A percentile compares a stretch with the other conserved stretches of the same genome.
phyloP scores from a whole-genome alignment of 2,113 vertebrate species.

The Microcebus jonahi region DNA sequence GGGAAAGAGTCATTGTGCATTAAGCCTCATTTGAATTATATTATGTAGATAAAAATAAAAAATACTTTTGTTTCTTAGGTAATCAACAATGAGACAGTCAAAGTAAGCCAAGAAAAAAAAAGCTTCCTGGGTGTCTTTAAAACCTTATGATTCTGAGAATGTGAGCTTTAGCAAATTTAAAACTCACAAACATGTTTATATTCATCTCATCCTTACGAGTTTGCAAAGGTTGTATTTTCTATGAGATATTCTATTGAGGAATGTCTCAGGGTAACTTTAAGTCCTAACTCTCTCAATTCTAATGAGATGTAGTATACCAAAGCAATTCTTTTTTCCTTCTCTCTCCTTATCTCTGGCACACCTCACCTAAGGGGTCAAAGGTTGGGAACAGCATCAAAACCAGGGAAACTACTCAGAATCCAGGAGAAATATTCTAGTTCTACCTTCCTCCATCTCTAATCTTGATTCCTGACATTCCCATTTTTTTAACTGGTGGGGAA shows the following conservation, averaged over 20 bases:
- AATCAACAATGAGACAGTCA: neutral
- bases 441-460: neutral
- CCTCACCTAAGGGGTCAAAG: neutral
- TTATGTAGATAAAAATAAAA: neutral
- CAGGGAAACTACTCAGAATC: neutral
- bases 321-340: neutral
- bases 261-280: neutral
- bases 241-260: neutral
- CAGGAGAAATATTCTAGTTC: neutral
- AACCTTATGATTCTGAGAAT: neutral
- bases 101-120: neutral
- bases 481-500: neutral
- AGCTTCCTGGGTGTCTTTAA: constrained; percentile 11
- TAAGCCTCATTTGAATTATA: neutral
- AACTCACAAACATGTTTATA: neutral
- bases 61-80: neutral
- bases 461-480: neutral
- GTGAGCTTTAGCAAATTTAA: neutral
- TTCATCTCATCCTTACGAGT: neutral
- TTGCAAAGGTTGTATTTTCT: neutral
- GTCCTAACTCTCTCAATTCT: neutral
- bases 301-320: neutral
- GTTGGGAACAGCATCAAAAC: neutral
- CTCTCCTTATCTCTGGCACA: neutral
- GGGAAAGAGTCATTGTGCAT: neutral